Conservation (phyloP, 2,113 vertebrate genomes). For the Micronisus gabar region DNA sequence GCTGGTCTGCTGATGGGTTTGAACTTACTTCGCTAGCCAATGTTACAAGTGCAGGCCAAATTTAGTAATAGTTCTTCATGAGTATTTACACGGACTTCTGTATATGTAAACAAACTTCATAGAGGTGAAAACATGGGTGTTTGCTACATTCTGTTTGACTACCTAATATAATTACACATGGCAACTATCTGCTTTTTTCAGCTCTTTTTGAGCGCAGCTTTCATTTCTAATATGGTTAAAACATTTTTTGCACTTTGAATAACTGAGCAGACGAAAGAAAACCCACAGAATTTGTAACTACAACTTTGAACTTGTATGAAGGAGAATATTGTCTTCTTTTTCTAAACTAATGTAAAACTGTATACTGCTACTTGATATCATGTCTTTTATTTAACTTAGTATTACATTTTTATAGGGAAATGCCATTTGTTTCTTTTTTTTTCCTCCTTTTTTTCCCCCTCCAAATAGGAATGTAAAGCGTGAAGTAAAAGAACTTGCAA, state of each 20-base stretch:
- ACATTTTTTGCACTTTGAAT: background rate
- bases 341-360: background rate
- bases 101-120: background rate
- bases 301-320: background rate
- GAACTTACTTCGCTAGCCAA: background rate
- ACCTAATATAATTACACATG: background rate
- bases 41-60: background rate
- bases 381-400: background rate
- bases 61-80: background rate
- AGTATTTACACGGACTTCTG: background rate
- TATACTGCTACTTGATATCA: background rate
- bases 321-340: background rate
- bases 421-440: background rate
- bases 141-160: background rate
- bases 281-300: background rate
- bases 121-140: background rate
- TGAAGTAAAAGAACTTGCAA: slow-evolving; percentile 63
- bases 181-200: background rate
- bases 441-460: accelerated
- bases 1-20: background rate
- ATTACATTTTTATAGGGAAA: background rate
- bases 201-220: background rate
- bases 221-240: background rate
- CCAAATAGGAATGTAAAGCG: slow-evolving; percentile 30
- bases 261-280: background rate